Base-by-base conservation (phyloP, 2,888 invertebrate species). In the Aleiodes leptofemur region DNA sequence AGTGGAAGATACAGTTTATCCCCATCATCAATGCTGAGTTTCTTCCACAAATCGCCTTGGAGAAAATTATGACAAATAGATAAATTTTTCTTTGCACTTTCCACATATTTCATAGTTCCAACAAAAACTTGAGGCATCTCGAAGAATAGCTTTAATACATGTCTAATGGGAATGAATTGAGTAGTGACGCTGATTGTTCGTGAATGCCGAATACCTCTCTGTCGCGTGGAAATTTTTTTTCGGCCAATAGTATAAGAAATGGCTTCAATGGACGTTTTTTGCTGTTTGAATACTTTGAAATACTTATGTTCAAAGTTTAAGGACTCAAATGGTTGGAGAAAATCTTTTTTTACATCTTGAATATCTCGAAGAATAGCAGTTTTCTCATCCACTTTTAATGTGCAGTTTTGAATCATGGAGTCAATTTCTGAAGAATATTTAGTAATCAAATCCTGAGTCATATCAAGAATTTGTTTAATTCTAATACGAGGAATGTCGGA, bases 1-100 rank as follows among this genome's bases (percentile, higher is more conserved):
- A 79, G 50, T 14, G 79, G 80, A 3, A 79, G 56, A 13, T 76
- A 13, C 6, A 76, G 31, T 77, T 77, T 71, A 23, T 75, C 66
- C n/a, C 69, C 75, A 31, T 59, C 57, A n/a, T 71, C 23, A 13
- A 11, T 7, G 43, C 50, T 48, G n/a, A 59, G 23, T 57, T 59
- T 59, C 11, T 59, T 57, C 71, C 71, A 71, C 29, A 71, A 50
- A 71, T 71, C 50, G 7, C 59, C 71, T 59, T 71, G 70, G 1
- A 70, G 13, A 43, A 70, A 70, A 70, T 70, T 70, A 2, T 59
- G 14, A 59, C 31, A 13, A 14, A 69, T 69, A 4, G 31, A 9
- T 4, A 6, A n/a, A 53, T 69, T 29, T n/a, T 53, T 14, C 31
- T 69, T 50, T 7, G 23, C 14, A n/a, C 51, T 31, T 31, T 53